phyloP scores from a whole-genome alignment of 2,113 vertebrate genomes.

The Neotragus pygmaeus region DNA sequence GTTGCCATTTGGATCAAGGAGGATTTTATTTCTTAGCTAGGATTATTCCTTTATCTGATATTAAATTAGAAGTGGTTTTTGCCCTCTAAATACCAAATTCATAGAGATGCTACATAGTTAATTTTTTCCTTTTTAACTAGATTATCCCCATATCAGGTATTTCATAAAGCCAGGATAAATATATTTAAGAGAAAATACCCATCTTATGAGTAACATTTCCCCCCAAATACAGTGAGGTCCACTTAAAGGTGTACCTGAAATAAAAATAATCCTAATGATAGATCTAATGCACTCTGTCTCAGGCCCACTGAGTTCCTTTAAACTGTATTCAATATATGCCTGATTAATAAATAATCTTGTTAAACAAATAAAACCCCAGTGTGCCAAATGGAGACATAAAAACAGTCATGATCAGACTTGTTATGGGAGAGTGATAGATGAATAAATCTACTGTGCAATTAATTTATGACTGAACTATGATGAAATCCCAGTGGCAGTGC shows the following conservation, averaged over 20 bases:
- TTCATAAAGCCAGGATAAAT: slow-evolving; percentile 74
- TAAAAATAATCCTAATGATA: slow-evolving; percentile 78
- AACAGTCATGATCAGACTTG: slow-evolving; percentile 71
- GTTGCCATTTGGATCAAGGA: slow-evolving; percentile 70
- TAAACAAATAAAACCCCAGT: slow-evolving; percentile 75
- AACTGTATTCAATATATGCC: slow-evolving; percentile 74
- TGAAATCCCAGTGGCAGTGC: slow-evolving; percentile 65
- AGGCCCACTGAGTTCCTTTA: slow-evolving; percentile 62
- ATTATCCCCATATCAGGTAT: slow-evolving; percentile 77
- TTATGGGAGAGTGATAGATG: slow-evolving; percentile 72
- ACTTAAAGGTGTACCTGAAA: slow-evolving; percentile 80
- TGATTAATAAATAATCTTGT: slow-evolving; percentile 81
- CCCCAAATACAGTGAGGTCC: slow-evolving; percentile 64
- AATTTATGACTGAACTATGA: slow-evolving; percentile 72
- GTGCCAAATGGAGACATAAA: slow-evolving; percentile 71
- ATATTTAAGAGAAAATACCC: slow-evolving; percentile 74
- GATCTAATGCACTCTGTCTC: slow-evolving; percentile 69
- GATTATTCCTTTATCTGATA: slow-evolving; percentile 78
- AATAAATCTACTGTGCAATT: slow-evolving; percentile 77
- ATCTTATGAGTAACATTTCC: slow-evolving; percentile 71
- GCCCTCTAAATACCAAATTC: slow-evolving; percentile 68
- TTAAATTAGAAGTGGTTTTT: slow-evolving; percentile 75
- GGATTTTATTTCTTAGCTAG: slow-evolving; percentile 76
- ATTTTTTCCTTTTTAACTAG: slow-evolving; percentile 74
- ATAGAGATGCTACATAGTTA: slow-evolving; percentile 60